Conservation (phyloP, 2,888 invertebrate species). For the Rhagonycha lutea region DNA sequence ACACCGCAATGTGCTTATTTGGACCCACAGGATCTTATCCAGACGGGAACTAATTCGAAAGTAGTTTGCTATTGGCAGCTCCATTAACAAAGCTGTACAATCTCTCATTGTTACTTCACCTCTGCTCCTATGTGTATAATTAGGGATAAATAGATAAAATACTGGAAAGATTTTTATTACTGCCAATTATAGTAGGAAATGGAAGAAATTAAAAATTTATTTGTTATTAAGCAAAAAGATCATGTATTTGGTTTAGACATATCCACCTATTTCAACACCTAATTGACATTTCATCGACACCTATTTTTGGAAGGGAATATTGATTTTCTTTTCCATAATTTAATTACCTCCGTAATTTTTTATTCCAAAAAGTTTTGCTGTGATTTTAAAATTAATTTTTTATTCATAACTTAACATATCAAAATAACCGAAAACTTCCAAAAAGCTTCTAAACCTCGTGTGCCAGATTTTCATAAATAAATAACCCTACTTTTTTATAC, state of each 20-base stretch:
- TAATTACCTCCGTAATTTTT: background rate
- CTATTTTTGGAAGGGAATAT: background rate
- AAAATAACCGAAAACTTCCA: no score
- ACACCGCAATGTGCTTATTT: slow-evolving; percentile 39
- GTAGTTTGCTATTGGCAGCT: slow-evolving; percentile 43
- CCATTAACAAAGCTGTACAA: slow-evolving; percentile 34
- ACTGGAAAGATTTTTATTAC: background rate
- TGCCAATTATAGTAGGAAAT: background rate
- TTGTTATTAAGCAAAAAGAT: background rate
- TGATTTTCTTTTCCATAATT: background rate
- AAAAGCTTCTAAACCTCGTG: no score
- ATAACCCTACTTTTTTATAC: background rate
- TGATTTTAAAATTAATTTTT: background rate
- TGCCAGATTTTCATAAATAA: background rate
- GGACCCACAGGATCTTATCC: slow-evolving; percentile 39
- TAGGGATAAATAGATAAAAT: background rate
- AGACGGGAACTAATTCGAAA: slow-evolving; percentile 42
- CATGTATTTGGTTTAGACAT: background rate
- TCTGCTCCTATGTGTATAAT: background rate
- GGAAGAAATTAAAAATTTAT: background rate
- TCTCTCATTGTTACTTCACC: slow-evolving; percentile 6
- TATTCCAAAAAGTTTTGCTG: background rate
- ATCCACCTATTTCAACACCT: background rate
- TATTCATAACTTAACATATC: background rate
- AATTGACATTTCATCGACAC: background rate